Base-by-base conservation (phyloP, 2,888 invertebrate genomes). In the Steinernema carpocapsae region DNA sequence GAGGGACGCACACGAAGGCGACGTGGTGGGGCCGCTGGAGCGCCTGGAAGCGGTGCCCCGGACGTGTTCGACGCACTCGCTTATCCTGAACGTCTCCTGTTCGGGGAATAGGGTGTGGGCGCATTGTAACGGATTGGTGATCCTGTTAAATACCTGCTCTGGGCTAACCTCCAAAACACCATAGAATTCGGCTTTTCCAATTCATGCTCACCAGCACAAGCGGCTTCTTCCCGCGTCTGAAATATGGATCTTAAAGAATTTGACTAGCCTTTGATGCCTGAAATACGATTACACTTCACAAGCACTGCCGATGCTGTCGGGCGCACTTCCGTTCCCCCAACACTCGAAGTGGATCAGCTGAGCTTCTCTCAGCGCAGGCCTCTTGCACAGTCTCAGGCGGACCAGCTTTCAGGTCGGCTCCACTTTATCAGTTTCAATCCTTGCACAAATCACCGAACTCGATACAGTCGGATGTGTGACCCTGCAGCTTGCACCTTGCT, bases 201-300 rank as follows among this genome's bases (percentile, higher is more conserved):
- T 32, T 74, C 74, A 74, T 46, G 43, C 74, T 74, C 48, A 74
- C 43, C 37, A 72, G 19, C 12, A 74, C 74, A n/a, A 74, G 26
- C 14, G 74, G 74, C 17, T 43, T 22, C 56, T 71, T 74, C 46
- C 14, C 73, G 22, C 14, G 26, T 14, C 26, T 26, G 6, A 56
- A 19, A n/a, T 14, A 17, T 3, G 48, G 17, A 19, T 48, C 48
- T 14, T 48, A 6, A 37, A 37, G 10, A 37, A 37, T 10, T 6
- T 37, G 37, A 37, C 2, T 7, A 24, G 3, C 4, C 3, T 19
- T 56, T 19, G 46, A 45, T 2, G 72, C 74, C 74, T 51, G 6
- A 74, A 32, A 42, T 46, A 46, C 26, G 74, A 74, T 22, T 74
- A 71, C 12, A 74, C 43, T 37, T 74, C 48, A 71, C 74, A 74